Base-by-base conservation (phyloP, 2,797 vertebrate genomes). In the Sebastes diploproa region DNA sequence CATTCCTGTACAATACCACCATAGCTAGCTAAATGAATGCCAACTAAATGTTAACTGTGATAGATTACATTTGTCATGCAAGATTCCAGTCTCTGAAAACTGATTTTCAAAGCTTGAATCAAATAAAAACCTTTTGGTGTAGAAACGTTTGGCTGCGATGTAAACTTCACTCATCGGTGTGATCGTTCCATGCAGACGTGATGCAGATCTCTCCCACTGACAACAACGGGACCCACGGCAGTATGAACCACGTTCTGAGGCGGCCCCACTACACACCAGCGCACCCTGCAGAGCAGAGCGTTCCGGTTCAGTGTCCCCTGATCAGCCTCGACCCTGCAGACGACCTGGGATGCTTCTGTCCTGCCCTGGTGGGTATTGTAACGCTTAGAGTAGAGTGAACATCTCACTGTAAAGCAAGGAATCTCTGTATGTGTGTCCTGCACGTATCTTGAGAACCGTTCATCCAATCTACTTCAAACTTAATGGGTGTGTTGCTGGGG, bases 201-300 rank as follows among this genome's bases (percentile, higher is more conserved):
- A 78, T 96, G 58, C 78, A 94, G 78, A 92, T 97, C 54, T 59
- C 70, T 1, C 96, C 96, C 0, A n/a, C 70, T 5, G 85, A 82
- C 1, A 97, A 97, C 86, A 97, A 97, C 6, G 96, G 96, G 2
- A 96, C 93, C 2, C 96, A 95, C 2, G 96, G 96, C n/a, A 96
- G 96, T 10, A 72, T 96, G 88, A 96, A 97, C 82, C 96, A 97
- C 72, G 3, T 95, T 2, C 92, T 96, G 70, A 90, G 87, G 54
- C 36, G 18, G 3, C 94, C 95, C 1, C 27, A 32, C 56, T 84
- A 80, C 81, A 55, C 0, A 0, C 95, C 96, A 0, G 10, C 10
- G 2, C 60, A 27, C 27, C 92, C 95, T 0, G 7, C 14, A 0
- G 95, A 96, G 89, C 86, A 77, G 77, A 95, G 89, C n/a, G 0